phyloP scores from a whole-genome alignment of 2,797 vertebrate species.

The Leptodactylus fallax region DNA sequence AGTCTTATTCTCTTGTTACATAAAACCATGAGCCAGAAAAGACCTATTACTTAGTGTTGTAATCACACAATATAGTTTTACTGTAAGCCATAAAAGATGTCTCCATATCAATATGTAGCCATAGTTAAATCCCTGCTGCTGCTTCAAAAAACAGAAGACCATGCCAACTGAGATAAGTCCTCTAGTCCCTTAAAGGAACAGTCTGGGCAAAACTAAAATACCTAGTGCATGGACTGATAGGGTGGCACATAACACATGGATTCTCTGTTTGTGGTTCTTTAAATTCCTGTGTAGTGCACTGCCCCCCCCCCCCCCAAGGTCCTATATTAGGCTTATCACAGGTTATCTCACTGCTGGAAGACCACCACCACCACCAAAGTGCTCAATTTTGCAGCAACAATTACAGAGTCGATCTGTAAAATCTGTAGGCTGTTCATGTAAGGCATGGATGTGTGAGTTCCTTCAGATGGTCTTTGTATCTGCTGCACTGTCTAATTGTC shows the following conservation, averaged over 20 bases:
- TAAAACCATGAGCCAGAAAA: neutral
- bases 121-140: neutral
- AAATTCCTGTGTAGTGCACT: no score
- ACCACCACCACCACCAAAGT: no score
- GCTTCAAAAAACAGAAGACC: neutral
- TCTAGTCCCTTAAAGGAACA: neutral
- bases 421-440: no score
- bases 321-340: no score
- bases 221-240: neutral
- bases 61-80: slow-evolving; percentile 24
- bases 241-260: neutral
- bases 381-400: no score
- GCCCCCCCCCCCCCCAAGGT: no score
- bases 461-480: no score
- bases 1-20: neutral
- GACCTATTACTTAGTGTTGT: neutral
- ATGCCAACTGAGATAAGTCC: neutral
- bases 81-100: neutral
- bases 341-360: no score
- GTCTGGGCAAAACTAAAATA: neutral
- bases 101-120: neutral
- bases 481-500: no score
- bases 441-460: no score
- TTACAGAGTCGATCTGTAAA: no score
- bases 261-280: neutral